phyloP scores from a whole-genome alignment of 2,888 invertebrate genomes.

The Caenorhabditis afra region DNA sequence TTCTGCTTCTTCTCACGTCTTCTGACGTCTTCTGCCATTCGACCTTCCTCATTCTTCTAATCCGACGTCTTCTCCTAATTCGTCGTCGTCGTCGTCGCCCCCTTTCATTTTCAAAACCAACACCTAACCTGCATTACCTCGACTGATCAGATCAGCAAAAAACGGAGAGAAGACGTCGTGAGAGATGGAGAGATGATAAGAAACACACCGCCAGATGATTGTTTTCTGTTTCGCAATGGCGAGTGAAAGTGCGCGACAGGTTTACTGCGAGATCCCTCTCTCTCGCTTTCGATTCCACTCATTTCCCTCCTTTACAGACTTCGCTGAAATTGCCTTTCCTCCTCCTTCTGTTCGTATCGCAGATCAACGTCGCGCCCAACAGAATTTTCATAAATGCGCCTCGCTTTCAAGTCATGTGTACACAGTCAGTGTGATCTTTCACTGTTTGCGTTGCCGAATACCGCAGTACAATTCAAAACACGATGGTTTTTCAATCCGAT shows the following conservation, averaged over 20 bases:
- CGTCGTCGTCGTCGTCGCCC: conserved; percentile 27
- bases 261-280: conserved; percentile 44
- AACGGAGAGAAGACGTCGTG: neutral
- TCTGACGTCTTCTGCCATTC: conserved; percentile 10
- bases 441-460: conserved; percentile 52
- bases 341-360: neutral
- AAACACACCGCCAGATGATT: conserved; percentile 25
- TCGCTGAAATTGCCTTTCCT: neutral
- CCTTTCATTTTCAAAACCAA: neutral
- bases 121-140: too few species aligned
- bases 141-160: neutral
- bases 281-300: neutral
- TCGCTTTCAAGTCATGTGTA: conserved; percentile 42
- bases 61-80: conserved; percentile 9
- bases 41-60: conserved; percentile 36
- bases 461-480: conserved; percentile 28
- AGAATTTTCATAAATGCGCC: conserved; percentile 45
- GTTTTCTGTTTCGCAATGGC: conserved; percentile 43
- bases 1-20: conserved; percentile 9
- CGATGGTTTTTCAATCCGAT: conserved; percentile 35
- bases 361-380: conserved; percentile 4
- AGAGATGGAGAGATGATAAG: conserved; percentile 29
- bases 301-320: conserved; percentile 5
- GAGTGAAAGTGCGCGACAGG: conserved; percentile 56
- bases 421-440: conserved; percentile 51